Base-by-base conservation (phyloP, 2,113 vertebrate genomes). In the Cyprinodon variegatus region DNA sequence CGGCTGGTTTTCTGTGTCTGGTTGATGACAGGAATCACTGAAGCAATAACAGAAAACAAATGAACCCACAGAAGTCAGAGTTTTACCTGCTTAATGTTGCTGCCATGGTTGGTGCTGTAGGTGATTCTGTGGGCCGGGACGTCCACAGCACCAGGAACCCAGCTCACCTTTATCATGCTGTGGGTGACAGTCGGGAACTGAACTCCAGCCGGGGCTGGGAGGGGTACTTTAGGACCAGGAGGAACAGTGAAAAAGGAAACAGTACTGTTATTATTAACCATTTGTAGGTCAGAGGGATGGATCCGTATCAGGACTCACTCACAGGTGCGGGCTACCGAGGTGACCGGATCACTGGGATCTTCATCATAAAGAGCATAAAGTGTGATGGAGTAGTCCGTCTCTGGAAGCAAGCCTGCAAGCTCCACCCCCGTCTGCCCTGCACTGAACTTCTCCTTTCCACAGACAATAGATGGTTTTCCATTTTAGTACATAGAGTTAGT, bases 361-460 rank as follows among this genome's bases (percentile, higher is more conserved):
- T 96, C 94, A 3, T 97, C 96, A 0, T 94, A 95, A 79, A 98
- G 93, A 0, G 96, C 96, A 0, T 96, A 96, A 41, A 98, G 95
- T 0, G 93, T 96, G 0, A 99, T 71, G 0, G 95, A 95, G 60
- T 98, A 98, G 81, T 95, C 95, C 0, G 94, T 96, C 53, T 90
- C 93, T 0, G 96, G 96, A 0, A 93, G 91, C 77, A 98, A 90
- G 20, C 91, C 93, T 0, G 82, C 72, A 86, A 98, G 91, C 81
- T 96, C 92, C 65, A 96, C 94, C 76, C 95, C 93, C 0, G 96
- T 95, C 83, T 91, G 89, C 2, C 91, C 92, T 4, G 91, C 85
- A 14, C 89, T 77, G 62, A 97, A 95, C 68, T 93, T 96, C 86
- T 97, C 94, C 98, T 98, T 90, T 57, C 50, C 57, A 77, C 20